Evolutionary conservation across 2,888 invertebrate genomes (phyloP), one percentile per base, ranked within the genome.

Genomic region (Mimachlamys varia): DNA sequence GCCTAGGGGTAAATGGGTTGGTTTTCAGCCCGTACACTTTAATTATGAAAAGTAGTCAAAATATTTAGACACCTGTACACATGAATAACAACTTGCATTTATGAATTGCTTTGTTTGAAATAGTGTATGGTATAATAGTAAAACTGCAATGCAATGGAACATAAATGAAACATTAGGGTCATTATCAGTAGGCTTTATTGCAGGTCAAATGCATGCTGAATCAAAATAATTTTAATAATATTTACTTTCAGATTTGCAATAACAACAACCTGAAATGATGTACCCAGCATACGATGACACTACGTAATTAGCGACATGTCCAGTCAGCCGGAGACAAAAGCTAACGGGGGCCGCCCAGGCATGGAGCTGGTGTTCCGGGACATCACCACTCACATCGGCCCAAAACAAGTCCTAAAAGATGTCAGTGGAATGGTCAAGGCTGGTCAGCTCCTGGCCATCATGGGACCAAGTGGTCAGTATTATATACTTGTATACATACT

Each of bases 371-470:
- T 92, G 44, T 94, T 95, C 88, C 89, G 92, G 27, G 91, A 93
- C 90, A 89, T 95, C 19, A 90, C 44, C 88, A 92, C 94, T 0
- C 90, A 89, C 27, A 89, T 90, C 0, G 93, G 91, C 38, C 93
- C 92, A 19, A 93, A 92, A 37, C 89, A 89, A 22, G 97, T 98
- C 94, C 97, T 98, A 90, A 97, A 97, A 93, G 98, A 98, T 97
- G 98, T 98, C 95, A 98, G 98, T 96, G 98, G 98, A 76, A 97
- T 98, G 94, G 98, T 98, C 93, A 97, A 98, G 94, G 98, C 98
- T 33, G 98, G 98, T 89, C 98, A 98, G 96, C 97, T 98, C 92
- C 97, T 98, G 95, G 98, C 98, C 93, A 98, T 98, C 92, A 98
- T 98, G 98, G 98, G 98, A 93, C 98, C 98, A 58, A 98, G 98